Evolutionary conservation across 2,797 vertebrate species (phyloP).

Genomic region (Vespertilio murinus): DNA sequence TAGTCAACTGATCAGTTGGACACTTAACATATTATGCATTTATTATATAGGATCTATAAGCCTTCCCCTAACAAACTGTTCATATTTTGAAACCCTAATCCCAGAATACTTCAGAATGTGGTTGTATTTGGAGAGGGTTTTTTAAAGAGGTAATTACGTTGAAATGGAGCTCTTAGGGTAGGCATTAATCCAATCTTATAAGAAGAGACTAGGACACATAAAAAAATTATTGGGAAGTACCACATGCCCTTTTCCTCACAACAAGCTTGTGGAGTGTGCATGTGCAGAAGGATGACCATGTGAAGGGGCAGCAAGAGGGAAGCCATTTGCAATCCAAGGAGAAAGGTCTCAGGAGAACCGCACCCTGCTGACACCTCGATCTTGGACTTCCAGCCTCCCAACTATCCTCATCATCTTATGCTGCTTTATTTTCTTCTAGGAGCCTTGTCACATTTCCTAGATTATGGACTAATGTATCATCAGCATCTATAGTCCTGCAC

Average conservation of each 20-base stretch:
- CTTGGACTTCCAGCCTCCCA: background rate
- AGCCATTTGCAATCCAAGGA: background rate
- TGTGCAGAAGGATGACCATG: background rate
- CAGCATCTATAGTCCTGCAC: background rate
- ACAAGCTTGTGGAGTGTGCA: no score
- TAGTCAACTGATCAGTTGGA: no score
- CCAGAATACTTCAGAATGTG: background rate
- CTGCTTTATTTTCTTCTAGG: background rate
- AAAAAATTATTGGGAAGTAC: no score
- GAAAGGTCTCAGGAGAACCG: background rate
- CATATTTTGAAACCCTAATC: background rate
- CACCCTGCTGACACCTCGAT: background rate
- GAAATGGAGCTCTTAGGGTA: background rate
- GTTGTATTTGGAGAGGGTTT: background rate
- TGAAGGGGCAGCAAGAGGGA: background rate
- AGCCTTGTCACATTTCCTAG: background rate
- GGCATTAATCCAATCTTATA: background rate
- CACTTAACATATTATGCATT: no score
- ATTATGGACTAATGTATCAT: background rate
- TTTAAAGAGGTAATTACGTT: background rate
- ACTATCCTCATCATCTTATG: background rate
- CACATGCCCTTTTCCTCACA: no score
- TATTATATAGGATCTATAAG: background rate
- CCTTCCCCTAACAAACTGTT: background rate
- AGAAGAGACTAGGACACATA: background rate